A percentile compares a stretch with the other conserved stretches of the same genome.
phyloP scores from a whole-genome alignment of 2,888 invertebrate species.

The Hirtodrosophila alboralis region DNA sequence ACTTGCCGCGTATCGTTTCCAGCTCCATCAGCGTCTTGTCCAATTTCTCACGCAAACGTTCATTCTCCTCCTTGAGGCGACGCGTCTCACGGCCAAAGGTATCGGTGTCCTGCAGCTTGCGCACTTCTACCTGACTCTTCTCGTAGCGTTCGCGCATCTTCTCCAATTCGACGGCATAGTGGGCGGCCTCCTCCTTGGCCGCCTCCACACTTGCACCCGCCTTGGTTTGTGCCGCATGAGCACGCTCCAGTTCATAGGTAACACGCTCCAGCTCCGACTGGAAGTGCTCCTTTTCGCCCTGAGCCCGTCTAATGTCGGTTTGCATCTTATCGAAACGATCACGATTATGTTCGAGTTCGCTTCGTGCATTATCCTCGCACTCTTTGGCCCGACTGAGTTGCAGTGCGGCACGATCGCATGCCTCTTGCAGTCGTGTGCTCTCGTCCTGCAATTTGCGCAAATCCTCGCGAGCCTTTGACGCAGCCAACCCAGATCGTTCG shows the following conservation, averaged over 20 bases:
- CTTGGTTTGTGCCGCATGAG: slow-evolving; percentile 93
- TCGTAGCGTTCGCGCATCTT: slow-evolving; percentile 96
- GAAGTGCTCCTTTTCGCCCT: slow-evolving; percentile 93
- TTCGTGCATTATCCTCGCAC: slow-evolving; percentile 95
- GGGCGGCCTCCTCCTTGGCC: slow-evolving; percentile 94
- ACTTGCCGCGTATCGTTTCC: slow-evolving; percentile 92
- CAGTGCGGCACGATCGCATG: slow-evolving; percentile 93
- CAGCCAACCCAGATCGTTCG: slow-evolving; percentile 92
- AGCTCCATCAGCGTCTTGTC: slow-evolving; percentile 92
- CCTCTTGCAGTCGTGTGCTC: slow-evolving; percentile 92
- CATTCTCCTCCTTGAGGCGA: slow-evolving; percentile 91
- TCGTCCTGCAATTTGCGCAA: slow-evolving; percentile 94
- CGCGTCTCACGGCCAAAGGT: slow-evolving; percentile 92
- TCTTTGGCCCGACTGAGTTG: slow-evolving; percentile 94
- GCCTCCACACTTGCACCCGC: slow-evolving; percentile 94
- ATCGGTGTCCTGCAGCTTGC: slow-evolving; percentile 92
- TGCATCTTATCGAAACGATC: slow-evolving; percentile 95
- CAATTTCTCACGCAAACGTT: slow-evolving; percentile 90
- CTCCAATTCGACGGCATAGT: slow-evolving; percentile 93
- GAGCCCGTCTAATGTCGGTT: slow-evolving; percentile 91
- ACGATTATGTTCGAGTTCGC: slow-evolving; percentile 94
- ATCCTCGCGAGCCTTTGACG: slow-evolving; percentile 93
- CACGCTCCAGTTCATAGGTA: slow-evolving; percentile 93
- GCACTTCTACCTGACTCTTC: slow-evolving; percentile 91
- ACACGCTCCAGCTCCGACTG: slow-evolving; percentile 93